A percentile compares a stretch with the other conserved stretches of the same genome.
Evolutionary conservation across 2,888 invertebrate genomes (phyloP).

Genomic region (Syrista parreyssii): DNA sequence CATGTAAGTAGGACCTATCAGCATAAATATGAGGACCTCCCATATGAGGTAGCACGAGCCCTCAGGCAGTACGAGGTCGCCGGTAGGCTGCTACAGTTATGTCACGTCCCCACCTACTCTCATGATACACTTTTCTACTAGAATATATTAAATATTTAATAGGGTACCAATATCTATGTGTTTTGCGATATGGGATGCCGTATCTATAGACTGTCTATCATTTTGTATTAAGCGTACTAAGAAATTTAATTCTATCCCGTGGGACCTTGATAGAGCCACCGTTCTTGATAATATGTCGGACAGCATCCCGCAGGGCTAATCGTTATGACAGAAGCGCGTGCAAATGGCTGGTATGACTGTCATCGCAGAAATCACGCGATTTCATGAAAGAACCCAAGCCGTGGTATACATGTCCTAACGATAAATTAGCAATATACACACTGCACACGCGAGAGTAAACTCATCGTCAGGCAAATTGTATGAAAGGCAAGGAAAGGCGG

Average conservation of each 20-base stretch:
- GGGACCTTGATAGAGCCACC: background rate
- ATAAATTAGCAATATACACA: background rate
- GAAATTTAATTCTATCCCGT: background rate
- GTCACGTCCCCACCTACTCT: constrained; percentile 31
- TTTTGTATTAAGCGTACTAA: background rate
- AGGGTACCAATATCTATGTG: background rate
- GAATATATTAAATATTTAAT: constrained; percentile 24
- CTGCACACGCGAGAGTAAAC: background rate
- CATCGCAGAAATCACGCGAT: background rate
- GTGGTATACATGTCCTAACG: background rate
- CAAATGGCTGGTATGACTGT: background rate
- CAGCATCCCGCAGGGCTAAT: background rate
- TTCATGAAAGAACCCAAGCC: background rate
- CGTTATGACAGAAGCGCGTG: background rate
- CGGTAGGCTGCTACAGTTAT: constrained; percentile 31
- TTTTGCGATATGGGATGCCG: background rate
- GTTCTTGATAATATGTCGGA: background rate
- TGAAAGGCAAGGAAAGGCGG: background rate
- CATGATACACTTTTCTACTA: constrained; percentile 26
- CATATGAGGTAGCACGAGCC: constrained; percentile 17
- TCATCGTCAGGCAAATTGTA: background rate
- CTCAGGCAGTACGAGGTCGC: constrained; percentile 16
- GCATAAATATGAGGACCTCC: constrained; percentile 28
- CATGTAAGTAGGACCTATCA: constrained; percentile 23
- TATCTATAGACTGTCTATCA: background rate